Conservation (phyloP, 2,113 vertebrate genomes). For the Isurus oxyrinchus region DNA sequence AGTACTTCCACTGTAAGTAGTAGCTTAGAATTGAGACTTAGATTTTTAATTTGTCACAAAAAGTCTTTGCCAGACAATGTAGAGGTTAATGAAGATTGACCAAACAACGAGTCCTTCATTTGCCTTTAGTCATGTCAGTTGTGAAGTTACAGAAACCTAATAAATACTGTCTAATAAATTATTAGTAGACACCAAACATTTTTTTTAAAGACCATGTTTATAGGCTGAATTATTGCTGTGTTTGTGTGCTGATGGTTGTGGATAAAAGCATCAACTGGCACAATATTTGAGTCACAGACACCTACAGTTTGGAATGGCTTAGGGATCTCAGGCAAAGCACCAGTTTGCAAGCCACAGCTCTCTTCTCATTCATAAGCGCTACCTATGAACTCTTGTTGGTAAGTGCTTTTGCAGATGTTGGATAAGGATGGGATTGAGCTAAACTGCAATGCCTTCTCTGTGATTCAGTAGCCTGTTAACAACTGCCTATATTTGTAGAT, state of each 20-base stretch:
- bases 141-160: neutral
- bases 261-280: neutral
- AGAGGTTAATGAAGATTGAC: neutral
- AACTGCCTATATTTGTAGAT: neutral
- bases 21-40: neutral
- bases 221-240: neutral
- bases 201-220: neutral
- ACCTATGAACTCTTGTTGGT: neutral
- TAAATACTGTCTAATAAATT: neutral
- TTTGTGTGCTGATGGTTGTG: neutral
- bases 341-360: neutral
- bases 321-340: neutral
- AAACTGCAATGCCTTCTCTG: neutral
- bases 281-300: neutral
- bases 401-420: neutral
- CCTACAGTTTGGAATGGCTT: neutral
- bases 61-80: neutral
- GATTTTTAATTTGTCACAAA: neutral
- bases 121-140: neutral
- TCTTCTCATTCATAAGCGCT: neutral
- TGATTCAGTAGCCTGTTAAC: neutral
- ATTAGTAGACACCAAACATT: neutral
- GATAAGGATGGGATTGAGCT: neutral
- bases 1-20: neutral
- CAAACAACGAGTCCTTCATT: neutral